Evolutionary conservation across 2,113 vertebrate genomes (phyloP), one percentile per base, ranked within the genome.

Genomic region (Silurus glanis): DNA sequence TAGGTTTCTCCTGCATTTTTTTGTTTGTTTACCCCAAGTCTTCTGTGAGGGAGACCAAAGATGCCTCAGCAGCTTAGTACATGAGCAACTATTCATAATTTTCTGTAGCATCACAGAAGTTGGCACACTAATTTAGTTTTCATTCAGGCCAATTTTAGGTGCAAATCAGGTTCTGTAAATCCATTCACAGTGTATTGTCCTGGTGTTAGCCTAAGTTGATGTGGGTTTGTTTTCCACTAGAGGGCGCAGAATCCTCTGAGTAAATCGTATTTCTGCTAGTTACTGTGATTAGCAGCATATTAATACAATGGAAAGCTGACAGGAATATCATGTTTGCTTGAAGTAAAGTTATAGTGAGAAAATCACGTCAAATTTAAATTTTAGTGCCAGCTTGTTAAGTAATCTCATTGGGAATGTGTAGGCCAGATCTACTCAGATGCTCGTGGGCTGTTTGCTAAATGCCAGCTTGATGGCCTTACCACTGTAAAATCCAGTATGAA

Each of bases 11-110:
- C 5, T 66, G n/a, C 12, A 21, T 37, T 66, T 23, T 23, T 66
- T 37, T 7, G 45, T 59, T 23, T 13, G 16, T 69, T 37, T 67
- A 86, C 23, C 45, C 17, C 53, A 53, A 53, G n/a, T 75, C 45
- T 62, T 37, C 67, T 74, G 74, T n/a, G 14, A 75, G 58, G 62
- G 23, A 37, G 45, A 59, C 56, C 51, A 81, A 86, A 25, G 51
- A n/a, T 86, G 79, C 75, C n/a, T 86, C 67, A 64, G 79, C 79
- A 86, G 66, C 10, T 56, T 19, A 81, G 82, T 82, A 16, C 37
- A 62, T 25, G 13, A n/a, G 53, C 37, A 72, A 7, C 23, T 47
- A 59, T 81, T 78, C 23, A 58, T 86, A 71, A 78, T 47, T 64
- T 9, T 51, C 59, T 17, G 5, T 64, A 28, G 28, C 76, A 85